Evolutionary conservation across 2,113 vertebrate genomes (phyloP).

Genomic region (Pholis gunnellus): DNA sequence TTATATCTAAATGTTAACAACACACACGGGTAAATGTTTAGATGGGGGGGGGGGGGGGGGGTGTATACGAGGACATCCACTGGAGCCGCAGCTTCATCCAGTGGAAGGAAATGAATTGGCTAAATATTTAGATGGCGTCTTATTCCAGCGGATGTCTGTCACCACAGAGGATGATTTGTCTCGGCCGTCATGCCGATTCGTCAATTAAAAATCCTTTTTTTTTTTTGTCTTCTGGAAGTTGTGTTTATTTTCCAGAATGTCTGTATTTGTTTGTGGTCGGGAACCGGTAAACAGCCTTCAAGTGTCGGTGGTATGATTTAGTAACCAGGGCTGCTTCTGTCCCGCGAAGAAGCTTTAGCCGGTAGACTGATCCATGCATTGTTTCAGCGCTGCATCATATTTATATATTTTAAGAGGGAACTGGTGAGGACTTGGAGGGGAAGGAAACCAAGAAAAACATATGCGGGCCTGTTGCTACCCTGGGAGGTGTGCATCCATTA

Average conservation of each 20-base stretch:
- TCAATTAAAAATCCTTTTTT: slow-evolving; percentile 41
- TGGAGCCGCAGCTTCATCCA: slow-evolving; percentile 60
- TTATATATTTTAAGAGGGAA: background rate
- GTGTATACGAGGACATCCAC: slow-evolving; percentile 54
- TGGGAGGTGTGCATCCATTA: slow-evolving; percentile 61
- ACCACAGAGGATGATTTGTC: slow-evolving; percentile 56
- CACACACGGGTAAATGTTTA: slow-evolving; percentile 80
- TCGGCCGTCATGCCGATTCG: slow-evolving; percentile 41
- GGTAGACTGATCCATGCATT: background rate
- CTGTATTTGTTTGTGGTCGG: slow-evolving; percentile 71
- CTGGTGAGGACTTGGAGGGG: background rate
- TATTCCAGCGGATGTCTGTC: slow-evolving; percentile 75
- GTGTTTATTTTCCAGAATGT: slow-evolving; percentile 70
- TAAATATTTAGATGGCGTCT: slow-evolving; percentile 83
- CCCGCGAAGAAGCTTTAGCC: background rate
- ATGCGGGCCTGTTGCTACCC: slow-evolving; percentile 19
- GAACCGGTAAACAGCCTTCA: slow-evolving; percentile 50
- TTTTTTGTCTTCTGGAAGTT: slow-evolving; percentile 35
- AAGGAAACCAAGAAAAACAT: slow-evolving; percentile 43
- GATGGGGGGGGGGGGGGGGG: slow-evolving; percentile 42
- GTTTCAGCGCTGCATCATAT: background rate
- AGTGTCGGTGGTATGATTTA: slow-evolving; percentile 62
- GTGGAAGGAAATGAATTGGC: slow-evolving; percentile 73
- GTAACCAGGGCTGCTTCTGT: background rate
- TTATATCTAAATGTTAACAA: slow-evolving; percentile 82